Evolutionary conservation across 1,140 invertebrate species (phyloP), one percentile per base, ranked within the genome.

Genomic region (Polypedilum vanderplanki): DNA sequence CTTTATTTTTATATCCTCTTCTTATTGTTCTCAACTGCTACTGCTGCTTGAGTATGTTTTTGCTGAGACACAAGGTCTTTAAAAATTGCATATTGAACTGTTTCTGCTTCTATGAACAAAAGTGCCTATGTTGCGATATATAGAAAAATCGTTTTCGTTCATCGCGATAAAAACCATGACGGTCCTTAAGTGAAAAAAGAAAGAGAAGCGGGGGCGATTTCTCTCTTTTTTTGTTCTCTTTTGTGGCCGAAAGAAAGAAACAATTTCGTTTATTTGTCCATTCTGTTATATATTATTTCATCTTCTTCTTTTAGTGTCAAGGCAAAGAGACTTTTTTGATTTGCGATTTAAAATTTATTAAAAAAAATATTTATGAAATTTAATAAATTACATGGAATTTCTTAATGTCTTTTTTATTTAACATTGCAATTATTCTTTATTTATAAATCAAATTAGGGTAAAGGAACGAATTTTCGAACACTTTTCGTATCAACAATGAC

Each of bases 121-220:
- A 57, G n/a, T 57, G 46, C 46, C 46, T 57, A n/a, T n/a, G 46
- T 15, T n/a, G 46, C 46, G 12, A n/a, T n/a, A n/a, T n/a, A 57
- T n/a, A 57, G 12, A 57, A n/a, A n/a, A 57, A 57, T 57, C 46
- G n/a, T 57, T 57, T 57, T 12, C 12, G 10, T 57, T 57, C 46
- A 57, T 57, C 46, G 46, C 46, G 46, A 57, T 57, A 57, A 57
- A 33, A 57, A n/a, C 46, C n/a, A 57, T 15, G 46, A 57, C 46
- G 46, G 46, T 57, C 46, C 46, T 57, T 57, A 57, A 57, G 46
- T 57, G 46, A 57, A 57, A 57, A 57, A 15, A 57, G n/a, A n/a
- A 15, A 57, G 46, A 57, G 46, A 57, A 57, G 46, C 46, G 46
- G 12, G 15, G 41, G 24, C 24, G 24, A 33, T 33, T 33, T 33